phyloP scores from a whole-genome alignment of 2,113 vertebrate species.

The Pandion haliaetus region DNA sequence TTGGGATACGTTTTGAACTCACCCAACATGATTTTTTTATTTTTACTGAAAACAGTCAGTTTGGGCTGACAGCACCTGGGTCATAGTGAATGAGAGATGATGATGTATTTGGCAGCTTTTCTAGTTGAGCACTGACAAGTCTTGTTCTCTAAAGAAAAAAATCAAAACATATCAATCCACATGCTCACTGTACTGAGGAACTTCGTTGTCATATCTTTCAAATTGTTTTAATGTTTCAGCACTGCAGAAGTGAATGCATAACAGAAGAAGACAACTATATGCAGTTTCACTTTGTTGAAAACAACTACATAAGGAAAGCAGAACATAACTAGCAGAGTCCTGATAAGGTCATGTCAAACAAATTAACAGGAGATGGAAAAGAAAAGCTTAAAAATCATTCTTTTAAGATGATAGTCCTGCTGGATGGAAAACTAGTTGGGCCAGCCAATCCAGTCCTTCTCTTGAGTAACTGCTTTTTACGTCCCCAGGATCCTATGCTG shows the following conservation, averaged over 20 bases:
- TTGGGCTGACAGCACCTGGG: constrained; percentile 64
- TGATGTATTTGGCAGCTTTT: constrained; percentile 55
- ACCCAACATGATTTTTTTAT: not conserved
- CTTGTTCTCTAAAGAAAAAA: constrained; percentile 49
- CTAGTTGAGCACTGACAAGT: constrained; percentile 66
- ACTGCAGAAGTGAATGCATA: constrained; percentile 33
- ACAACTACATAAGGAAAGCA: constrained; percentile 31
- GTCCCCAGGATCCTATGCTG: not conserved
- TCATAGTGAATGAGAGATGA: constrained; percentile 52
- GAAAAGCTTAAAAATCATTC: not conserved
- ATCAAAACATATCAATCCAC: constrained; percentile 66
- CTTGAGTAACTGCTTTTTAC: not conserved
- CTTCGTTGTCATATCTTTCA: constrained; percentile 65
- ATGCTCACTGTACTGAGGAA: constrained; percentile 59
- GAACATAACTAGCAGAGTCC: constrained; percentile 36
- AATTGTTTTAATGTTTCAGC: constrained; percentile 48
- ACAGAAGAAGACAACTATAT: constrained; percentile 64
- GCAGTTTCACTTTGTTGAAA: constrained; percentile 57
- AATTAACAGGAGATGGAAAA: constrained; percentile 12
- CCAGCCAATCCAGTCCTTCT: not conserved
- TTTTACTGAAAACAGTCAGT: constrained; percentile 55
- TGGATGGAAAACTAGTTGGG: constrained; percentile 25
- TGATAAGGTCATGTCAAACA: constrained; percentile 56
- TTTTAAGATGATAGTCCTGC: constrained; percentile 8
- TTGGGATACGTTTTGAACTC: constrained; percentile 29